A percentile compares a stretch with the other conserved stretches of the same genome.
These are phyloP conservation scores for Siniperca obscura DNA, from an alignment of 2,797 vertebrate genomes.

Conservation along the genomic window DNA sequence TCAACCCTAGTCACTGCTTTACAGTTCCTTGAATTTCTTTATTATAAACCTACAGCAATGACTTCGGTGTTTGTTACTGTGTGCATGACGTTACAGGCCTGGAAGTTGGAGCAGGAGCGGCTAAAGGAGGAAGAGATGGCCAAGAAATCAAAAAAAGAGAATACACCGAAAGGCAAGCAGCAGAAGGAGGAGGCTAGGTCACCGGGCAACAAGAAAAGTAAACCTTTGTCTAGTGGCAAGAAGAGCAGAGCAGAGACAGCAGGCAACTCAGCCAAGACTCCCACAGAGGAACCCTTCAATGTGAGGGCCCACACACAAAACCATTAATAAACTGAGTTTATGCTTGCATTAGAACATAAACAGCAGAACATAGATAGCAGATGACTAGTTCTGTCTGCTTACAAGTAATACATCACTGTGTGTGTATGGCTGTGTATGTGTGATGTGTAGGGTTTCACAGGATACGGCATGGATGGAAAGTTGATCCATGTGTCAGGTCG, in stretches of 20 bases:
- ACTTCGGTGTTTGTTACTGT: not conserved
- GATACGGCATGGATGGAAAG: slow-evolving; percentile 87
- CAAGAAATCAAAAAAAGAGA: slow-evolving; percentile 83
- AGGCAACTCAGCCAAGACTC: slow-evolving; percentile 15
- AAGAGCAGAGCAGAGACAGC: slow-evolving; percentile 67
- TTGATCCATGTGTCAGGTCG: slow-evolving; percentile 87
- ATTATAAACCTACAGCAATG: not conserved
- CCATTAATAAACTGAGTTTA: not conserved
- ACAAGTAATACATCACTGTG: not conserved
- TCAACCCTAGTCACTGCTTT: not conserved
- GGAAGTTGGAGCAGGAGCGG: slow-evolving; percentile 87
- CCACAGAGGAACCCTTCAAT: slow-evolving; percentile 32
- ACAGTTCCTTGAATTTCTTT: not conserved
- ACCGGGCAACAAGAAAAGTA: slow-evolving; percentile 46
- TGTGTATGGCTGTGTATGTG: slow-evolving; percentile 22
- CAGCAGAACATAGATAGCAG: not conserved
- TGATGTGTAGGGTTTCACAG: slow-evolving; percentile 81
- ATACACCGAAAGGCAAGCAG: slow-evolving; percentile 66
- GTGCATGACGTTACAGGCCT: slow-evolving; percentile 83
- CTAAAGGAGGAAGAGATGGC: slow-evolving; percentile 85
- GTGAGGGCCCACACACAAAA: slow-evolving; percentile 54
- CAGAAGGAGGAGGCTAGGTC: slow-evolving; percentile 40
- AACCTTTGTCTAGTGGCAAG: slow-evolving; percentile 38
- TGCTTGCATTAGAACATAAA: not conserved
- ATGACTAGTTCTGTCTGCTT: not conserved